Percentiles rank a stretch among this genome's conserved stretches.
phyloP scores from a whole-genome alignment of 2,113 vertebrate genomes.

The Clinocottus analis region DNA sequence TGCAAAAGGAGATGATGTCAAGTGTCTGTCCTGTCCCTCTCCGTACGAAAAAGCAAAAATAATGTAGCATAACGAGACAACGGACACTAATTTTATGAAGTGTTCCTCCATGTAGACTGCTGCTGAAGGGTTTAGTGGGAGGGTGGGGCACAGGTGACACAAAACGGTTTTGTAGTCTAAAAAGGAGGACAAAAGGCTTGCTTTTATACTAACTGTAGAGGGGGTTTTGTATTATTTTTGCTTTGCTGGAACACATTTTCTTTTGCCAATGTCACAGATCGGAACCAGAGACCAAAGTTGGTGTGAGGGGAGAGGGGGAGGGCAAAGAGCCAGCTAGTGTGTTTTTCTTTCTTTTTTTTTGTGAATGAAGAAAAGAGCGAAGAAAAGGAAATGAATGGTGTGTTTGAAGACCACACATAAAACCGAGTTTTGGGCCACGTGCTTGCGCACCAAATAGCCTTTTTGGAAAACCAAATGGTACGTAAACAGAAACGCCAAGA shows the following conservation, averaged over 20 bases:
- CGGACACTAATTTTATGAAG: conserved; percentile 53
- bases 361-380: conserved; percentile 29
- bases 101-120: conserved; percentile 71
- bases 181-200: conserved; percentile 43
- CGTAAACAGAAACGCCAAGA: conserved; percentile 4
- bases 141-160: conserved; percentile 22
- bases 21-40: conserved; percentile 59
- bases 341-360: conserved; percentile 23
- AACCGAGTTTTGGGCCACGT: conserved; percentile 46
- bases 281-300: conserved; percentile 81
- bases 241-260: conserved; percentile 22
- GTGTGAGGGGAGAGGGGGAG: conserved; percentile 24
- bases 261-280: conserved; percentile 60
- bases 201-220: conserved; percentile 34
- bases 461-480: conserved; percentile 69
- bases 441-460: conserved; percentile 48
- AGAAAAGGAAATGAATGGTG: conserved; percentile 41
- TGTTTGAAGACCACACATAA: conserved; percentile 71
- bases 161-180: conserved; percentile 62
- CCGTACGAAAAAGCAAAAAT: conserved; percentile 68
- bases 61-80: conserved; percentile 81
- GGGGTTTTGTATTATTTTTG: not conserved
- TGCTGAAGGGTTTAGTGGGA: conserved; percentile 67
- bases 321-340: conserved; percentile 14
- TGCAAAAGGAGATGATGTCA: conserved; percentile 61